phyloP scores from a whole-genome alignment of 2,888 invertebrate genomes.

The Apodemia duryi region DNA sequence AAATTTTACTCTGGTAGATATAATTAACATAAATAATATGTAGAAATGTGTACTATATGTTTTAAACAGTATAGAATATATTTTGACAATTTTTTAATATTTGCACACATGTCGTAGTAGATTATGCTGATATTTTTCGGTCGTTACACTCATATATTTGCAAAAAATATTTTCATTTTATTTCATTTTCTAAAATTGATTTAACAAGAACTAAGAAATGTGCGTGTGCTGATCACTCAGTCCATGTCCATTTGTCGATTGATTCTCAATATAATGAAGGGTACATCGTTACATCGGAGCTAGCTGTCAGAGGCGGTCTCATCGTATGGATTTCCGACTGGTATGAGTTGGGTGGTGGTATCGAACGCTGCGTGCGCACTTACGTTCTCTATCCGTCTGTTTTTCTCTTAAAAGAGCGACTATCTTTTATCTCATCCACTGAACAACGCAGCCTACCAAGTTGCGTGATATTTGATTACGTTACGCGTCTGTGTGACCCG shows the following conservation, averaged over 20 bases:
- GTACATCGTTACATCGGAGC: conserved; percentile 65
- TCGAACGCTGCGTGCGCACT: conserved; percentile 53
- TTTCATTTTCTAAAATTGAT: no score
- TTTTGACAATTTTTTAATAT: no score
- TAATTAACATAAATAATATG: no score
- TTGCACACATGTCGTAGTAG: no score
- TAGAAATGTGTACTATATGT: no score
- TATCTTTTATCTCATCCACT: conserved; percentile 39
- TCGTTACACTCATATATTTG: no score
- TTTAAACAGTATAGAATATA: no score
- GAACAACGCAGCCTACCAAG: conserved; percentile 47
- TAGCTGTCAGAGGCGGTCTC: conserved; percentile 65
- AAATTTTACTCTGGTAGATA: no score
- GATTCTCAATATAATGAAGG: conserved; percentile 77
- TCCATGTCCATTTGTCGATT: conserved; percentile 69
- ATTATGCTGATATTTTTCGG: no score
- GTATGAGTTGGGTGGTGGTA: conserved; percentile 48
- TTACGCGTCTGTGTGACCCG: conserved; percentile 62
- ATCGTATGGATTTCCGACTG: conserved; percentile 45
- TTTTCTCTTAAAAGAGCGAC: conserved; percentile 38
- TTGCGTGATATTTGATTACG: conserved; percentile 70
- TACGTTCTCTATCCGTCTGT: conserved; percentile 54
- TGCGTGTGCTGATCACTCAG: conserved; percentile 39
- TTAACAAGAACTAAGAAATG: conserved; percentile 16
- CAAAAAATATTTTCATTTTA: no score